Base-by-base conservation (phyloP, 2,888 invertebrate genomes). In the Leptothorax acervorum region DNA sequence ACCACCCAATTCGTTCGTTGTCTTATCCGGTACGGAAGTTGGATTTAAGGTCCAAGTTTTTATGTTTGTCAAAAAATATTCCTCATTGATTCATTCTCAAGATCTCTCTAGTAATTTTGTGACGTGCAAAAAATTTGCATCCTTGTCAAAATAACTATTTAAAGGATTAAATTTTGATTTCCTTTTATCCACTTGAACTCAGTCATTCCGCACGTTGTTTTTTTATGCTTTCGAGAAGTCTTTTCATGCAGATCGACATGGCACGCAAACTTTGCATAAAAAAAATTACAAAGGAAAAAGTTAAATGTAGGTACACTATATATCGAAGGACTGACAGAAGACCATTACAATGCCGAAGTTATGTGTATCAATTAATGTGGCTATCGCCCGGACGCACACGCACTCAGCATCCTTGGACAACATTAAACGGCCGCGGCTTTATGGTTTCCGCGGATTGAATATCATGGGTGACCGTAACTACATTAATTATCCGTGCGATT, bases 401-500 rank as follows among this genome's bases (percentile, higher is more conserved):
- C 81, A 35, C 42, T 81, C 48, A 28, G 35, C 18, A 66, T 82
- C 42, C 53, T 78, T 51, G 63, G 48, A 28, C 55, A 70, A 70
- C 53, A 73, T 71, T 65, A 65, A 63, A 84, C 31, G 51, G 66
- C 66, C 73, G 42, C 65, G n/a, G 84, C 82, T 68, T 82, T 65
- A 83, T 82, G 74, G 73, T 83, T 74, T 82, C 57, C 66, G 66
- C 65, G 83, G 65, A 82, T 82, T 73, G 82, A 65, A 66, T 74
- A 71, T 73, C 73, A 66, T 60, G 84, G 55, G 18, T 51, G 55
- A 65, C 66, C 57, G 74, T 66, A 84, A 74, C 84, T 84, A 60
- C 82, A 82, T 84, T 84, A 84, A 84, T 82, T 82, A 73, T 75
- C 74, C 60, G n/a, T 39, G 65, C 73, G 83, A 74, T 82, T 84